phyloP scores from a whole-genome alignment of 2,113 vertebrate genomes.

The Chrysemys picta region DNA sequence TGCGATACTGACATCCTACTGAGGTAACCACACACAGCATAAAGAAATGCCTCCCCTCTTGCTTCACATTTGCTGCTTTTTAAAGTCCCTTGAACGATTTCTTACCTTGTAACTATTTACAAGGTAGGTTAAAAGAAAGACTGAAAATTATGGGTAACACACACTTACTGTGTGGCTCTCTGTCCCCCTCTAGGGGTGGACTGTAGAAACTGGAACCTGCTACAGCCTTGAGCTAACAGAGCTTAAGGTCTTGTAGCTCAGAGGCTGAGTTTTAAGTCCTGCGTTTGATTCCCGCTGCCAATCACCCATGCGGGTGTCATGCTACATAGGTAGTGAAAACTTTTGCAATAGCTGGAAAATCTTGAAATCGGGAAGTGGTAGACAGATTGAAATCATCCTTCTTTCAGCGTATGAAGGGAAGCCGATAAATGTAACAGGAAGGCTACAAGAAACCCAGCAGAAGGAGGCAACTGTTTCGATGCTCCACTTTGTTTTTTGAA shows the following conservation, averaged over 20 bases:
- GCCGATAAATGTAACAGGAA: background rate
- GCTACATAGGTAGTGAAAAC: background rate
- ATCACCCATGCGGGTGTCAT: background rate
- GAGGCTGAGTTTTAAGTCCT: background rate
- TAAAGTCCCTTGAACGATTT: background rate
- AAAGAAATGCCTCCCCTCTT: background rate
- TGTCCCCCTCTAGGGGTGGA: background rate
- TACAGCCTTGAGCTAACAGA: background rate
- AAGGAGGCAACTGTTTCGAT: too few species aligned
- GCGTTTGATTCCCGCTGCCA: background rate
- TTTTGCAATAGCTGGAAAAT: background rate
- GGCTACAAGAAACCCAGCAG: background rate
- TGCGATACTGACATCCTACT: background rate
- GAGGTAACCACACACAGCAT: background rate
- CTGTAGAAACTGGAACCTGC: background rate
- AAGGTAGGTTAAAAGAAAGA: background rate
- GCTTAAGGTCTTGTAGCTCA: background rate
- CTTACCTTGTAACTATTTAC: background rate
- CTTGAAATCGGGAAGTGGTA: background rate
- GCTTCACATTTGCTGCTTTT: background rate
- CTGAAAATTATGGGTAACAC: background rate
- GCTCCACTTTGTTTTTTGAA: background rate
- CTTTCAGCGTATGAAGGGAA: background rate
- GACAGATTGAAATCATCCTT: conserved; percentile 12
- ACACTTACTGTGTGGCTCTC: background rate